phyloP scores from a whole-genome alignment of 1,140 invertebrate species.

The Patella vulgata region DNA sequence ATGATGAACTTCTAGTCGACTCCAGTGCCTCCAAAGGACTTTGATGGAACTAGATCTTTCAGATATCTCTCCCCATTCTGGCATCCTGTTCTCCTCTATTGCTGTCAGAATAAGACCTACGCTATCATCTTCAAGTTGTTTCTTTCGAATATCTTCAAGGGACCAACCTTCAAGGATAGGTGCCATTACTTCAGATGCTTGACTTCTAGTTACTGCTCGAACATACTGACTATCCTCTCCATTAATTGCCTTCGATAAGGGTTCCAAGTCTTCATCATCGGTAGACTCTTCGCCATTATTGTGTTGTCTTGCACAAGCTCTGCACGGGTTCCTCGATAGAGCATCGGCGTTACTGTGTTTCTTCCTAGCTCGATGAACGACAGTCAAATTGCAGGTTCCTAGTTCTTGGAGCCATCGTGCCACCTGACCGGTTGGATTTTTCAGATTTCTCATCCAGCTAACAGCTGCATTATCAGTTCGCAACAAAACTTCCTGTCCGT shows the following conservation, averaged over 20 bases:
- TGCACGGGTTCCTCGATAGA: constrained; percentile 33
- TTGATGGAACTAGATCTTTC: constrained; percentile 7
- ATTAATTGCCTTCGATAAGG: neutral
- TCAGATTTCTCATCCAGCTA: constrained; percentile 29
- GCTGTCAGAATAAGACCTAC: constrained; percentile 4
- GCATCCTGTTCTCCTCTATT: neutral
- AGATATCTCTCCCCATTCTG: constrained; percentile 25
- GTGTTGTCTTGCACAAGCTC: constrained; percentile 21
- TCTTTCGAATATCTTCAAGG: constrained; percentile 4
- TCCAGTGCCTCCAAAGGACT: constrained; percentile 28
- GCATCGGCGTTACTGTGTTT: constrained; percentile 50
- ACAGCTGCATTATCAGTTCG: constrained; percentile 47
- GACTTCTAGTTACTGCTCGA: neutral
- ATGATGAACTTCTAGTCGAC: constrained; percentile 20
- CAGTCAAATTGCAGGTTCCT: constrained; percentile 38
- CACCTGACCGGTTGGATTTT: constrained; percentile 36
- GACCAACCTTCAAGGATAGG: too few relatives aligned
- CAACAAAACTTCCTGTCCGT: constrained; percentile 33
- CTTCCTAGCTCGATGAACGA: constrained; percentile 38
- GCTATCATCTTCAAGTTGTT: constrained; percentile 14
- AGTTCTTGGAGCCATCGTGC: constrained; percentile 48
- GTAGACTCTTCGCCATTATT: constrained; percentile 7
- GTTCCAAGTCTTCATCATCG: too few relatives aligned
- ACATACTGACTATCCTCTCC: constrained; percentile 4
- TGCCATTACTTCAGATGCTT: neutral